Conservation (phyloP, 2,888 invertebrate species). For the Plemyria rubiginata region DNA sequence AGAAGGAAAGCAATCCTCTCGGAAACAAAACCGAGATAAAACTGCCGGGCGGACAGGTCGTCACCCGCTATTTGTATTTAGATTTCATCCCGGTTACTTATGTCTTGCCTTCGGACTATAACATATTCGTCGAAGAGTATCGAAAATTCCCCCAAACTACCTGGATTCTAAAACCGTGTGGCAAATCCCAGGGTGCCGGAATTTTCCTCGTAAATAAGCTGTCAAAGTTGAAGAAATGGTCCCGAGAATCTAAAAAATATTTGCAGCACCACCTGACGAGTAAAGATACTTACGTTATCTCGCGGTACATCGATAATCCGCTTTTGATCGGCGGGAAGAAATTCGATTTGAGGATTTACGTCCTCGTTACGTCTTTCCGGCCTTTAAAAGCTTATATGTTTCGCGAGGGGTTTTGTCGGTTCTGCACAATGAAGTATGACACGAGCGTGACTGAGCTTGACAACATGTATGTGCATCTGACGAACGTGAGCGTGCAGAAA, state of each 20-base stretch:
- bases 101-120: conserved; percentile 96
- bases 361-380: conserved; percentile 95
- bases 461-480: conserved; percentile 97
- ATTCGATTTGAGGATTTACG: conserved; percentile 96
- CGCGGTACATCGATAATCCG: conserved; percentile 97
- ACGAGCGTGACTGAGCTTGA: conserved; percentile 93
- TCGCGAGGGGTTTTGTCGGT: conserved; percentile 95
- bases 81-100: conserved; percentile 98
- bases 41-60: conserved; percentile 84
- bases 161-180: conserved; percentile 98
- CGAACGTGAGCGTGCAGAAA: conserved; percentile 98
- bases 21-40: conserved; percentile 87
- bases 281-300: conserved; percentile 96
- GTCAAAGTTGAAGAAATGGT: conserved; percentile 95
- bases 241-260: conserved; percentile 92
- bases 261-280: conserved; percentile 91
- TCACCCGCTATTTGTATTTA: conserved; percentile 89
- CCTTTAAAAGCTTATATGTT: conserved; percentile 96
- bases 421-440: conserved; percentile 97
- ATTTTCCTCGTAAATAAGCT: conserved; percentile 97
- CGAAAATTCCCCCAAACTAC: conserved; percentile 96
- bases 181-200: conserved; percentile 95
- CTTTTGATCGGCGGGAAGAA: conserved; percentile 97
- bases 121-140: conserved; percentile 97
- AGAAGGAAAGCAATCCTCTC: conserved; percentile 93